Percentiles rank a stretch among this genome's conserved stretches.
These are phyloP conservation scores for Lasiommata megera DNA, from an alignment of 2,888 invertebrate species.

Conservation along the genomic window DNA sequence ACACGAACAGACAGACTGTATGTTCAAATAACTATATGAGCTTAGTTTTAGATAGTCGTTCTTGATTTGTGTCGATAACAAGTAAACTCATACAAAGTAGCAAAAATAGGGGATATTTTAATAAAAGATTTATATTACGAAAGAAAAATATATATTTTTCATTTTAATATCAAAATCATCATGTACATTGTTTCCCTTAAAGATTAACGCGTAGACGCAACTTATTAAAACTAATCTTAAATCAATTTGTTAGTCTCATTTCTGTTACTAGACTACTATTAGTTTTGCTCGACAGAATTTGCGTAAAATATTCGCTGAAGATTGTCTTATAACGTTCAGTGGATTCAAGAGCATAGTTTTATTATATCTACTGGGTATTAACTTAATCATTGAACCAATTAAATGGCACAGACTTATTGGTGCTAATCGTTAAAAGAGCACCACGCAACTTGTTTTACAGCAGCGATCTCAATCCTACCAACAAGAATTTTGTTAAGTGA, in stretches of 20 bases:
- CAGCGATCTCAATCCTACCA: too few species aligned
- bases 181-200: conserved; percentile 43
- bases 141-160: conserved; percentile 57
- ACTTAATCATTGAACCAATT: too few species aligned
- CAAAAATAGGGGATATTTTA: not conserved
- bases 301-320: not conserved
- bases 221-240: conserved; percentile 40
- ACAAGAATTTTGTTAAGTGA: too few species aligned
- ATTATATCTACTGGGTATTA: too few species aligned
- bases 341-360: too few species aligned
- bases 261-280: conserved; percentile 29
- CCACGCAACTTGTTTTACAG: too few species aligned
- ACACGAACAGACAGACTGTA: too few species aligned
- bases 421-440: too few species aligned
- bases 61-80: not conserved
- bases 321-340: too few species aligned
- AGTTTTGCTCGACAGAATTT: not conserved
- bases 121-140: conserved; percentile 36
- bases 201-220: conserved; percentile 39
- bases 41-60: not conserved
- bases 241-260: conserved; percentile 45
- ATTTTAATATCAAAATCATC: conserved; percentile 45
- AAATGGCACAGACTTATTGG: too few species aligned
- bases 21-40: too few species aligned
- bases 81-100: too few species aligned